These are phyloP conservation scores for Pharmacophagus antenor DNA, from an alignment of 2,888 invertebrate species.

Conservation along the genomic window DNA sequence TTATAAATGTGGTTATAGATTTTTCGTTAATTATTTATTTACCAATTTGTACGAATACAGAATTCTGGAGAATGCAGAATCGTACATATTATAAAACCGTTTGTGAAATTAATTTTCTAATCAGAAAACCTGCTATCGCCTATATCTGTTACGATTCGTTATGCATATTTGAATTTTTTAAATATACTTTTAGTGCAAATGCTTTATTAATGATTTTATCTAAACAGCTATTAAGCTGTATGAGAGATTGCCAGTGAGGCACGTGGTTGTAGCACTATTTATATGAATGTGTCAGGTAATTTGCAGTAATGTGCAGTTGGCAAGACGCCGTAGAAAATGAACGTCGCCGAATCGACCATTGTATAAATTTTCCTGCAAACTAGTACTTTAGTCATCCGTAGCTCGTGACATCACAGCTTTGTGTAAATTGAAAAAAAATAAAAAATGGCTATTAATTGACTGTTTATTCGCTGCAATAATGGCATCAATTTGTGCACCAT, in stretches of 20 bases:
- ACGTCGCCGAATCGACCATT: neutral
- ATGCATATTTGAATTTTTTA: too few relatives aligned
- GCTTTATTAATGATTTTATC: neutral
- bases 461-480: too few relatives aligned
- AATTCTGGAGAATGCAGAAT: too few relatives aligned
- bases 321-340: slow-evolving; percentile 4
- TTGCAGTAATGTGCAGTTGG: slow-evolving; percentile 23
- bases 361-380: neutral
- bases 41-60: too few relatives aligned
- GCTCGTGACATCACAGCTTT: neutral
- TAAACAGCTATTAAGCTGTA: slow-evolving; percentile 13
- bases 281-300: slow-evolving; percentile 25
- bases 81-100: too few relatives aligned
- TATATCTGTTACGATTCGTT: too few relatives aligned
- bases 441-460: too few relatives aligned
- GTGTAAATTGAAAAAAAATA: neutral
- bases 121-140: too few relatives aligned
- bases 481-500: too few relatives aligned
- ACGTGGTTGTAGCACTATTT: slow-evolving; percentile 24
- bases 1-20: neutral
- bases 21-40: too few relatives aligned
- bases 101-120: too few relatives aligned
- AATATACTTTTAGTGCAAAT: too few relatives aligned
- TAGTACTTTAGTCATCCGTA: neutral
- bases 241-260: slow-evolving; percentile 8